Base-by-base conservation (phyloP, 2,797 vertebrate species). In the Myotis findleyi region DNA sequence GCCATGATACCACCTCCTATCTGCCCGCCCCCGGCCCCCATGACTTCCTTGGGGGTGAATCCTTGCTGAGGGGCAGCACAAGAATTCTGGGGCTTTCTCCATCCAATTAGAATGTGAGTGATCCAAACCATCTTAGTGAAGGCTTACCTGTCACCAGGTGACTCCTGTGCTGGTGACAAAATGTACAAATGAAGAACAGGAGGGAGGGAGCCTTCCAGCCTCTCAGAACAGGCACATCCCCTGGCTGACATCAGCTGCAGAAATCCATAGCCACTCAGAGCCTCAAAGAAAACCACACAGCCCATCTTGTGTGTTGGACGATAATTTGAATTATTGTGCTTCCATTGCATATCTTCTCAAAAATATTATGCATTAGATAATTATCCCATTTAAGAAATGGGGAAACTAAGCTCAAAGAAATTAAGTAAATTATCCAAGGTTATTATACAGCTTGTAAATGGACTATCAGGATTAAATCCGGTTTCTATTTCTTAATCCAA, bases 371-470 rank as follows among this genome's bases (percentile, higher is more conserved):
- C 49, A 53, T 59, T 84, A 53, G 64, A 17, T 77, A 68, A 64
- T 89, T 76, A 62, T 59, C 33, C 38, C 12, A 73, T 23, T 47
- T 72, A 91, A 71, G 86, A 92, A 95, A 84, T 77, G 33, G 77
- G n/a, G 44, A 76, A 59, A 87, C 87, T 55, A 87, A 87, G n/a
- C 44, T 73, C 7, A 41, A 38, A 38, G 62, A 59, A 72, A 93
- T 66, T 62, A 73, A 76, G 33, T 69, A 51, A 93, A 68, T 59
- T 62, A 38, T 12, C n/a, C 27, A n/a, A 9, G 0, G 1, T 89
- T 92, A 89, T 88, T 66, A 25, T 5, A 30, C 4, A 76, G 25
- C 9, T 69, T 95, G 36, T 79, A 91, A 59, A 16, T 75, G 53
- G 71, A 86, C 12, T 33, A 30, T 7, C 0, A 36, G 55, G 20